Evolutionary conservation across 2,888 invertebrate genomes (phyloP).

Genomic region (Phyllotreta striolata): DNA sequence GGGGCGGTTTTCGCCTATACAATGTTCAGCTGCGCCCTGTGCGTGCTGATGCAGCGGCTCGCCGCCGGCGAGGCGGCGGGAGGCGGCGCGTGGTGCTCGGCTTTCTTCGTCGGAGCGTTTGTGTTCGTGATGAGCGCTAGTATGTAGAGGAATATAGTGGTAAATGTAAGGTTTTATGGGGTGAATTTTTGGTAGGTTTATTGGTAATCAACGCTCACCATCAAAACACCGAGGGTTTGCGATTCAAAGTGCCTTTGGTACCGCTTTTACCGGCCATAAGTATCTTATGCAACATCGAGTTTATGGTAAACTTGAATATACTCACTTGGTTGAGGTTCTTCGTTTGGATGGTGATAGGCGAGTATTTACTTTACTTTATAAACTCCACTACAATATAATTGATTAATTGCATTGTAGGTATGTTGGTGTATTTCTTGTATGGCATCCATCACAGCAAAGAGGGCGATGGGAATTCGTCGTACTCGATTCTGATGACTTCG

Average conservation of each 20-base stretch:
- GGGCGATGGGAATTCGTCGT: slow-evolving; percentile 68
- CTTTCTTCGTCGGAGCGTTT: slow-evolving; percentile 70
- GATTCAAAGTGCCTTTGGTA: slow-evolving; percentile 83
- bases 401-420: slow-evolving; percentile 66
- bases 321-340: slow-evolving; percentile 86
- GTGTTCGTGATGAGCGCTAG: slow-evolving; percentile 71
- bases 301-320: slow-evolving; percentile 83
- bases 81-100: slow-evolving; percentile 73
- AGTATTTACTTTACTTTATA: no score
- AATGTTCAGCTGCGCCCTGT: slow-evolving; percentile 73
- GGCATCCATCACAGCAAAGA: slow-evolving; percentile 88
- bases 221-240: slow-evolving; percentile 74
- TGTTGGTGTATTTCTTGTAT: slow-evolving; percentile 83
- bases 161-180: not conserved
- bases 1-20: slow-evolving; percentile 76
- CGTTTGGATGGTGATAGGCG: slow-evolving; percentile 86
- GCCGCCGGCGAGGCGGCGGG: slow-evolving; percentile 61
- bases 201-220: slow-evolving; percentile 75
- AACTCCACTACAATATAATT: no score
- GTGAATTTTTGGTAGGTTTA: slow-evolving; percentile 65
- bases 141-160: slow-evolving; percentile 58
- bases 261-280: slow-evolving; percentile 81
- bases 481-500: slow-evolving; percentile 72
- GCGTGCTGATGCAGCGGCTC: slow-evolving; percentile 71
- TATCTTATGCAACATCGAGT: slow-evolving; percentile 80